These are phyloP conservation scores for Drosophila antonietae DNA, from an alignment of 2,888 invertebrate genomes.

Conservation along the genomic window DNA sequence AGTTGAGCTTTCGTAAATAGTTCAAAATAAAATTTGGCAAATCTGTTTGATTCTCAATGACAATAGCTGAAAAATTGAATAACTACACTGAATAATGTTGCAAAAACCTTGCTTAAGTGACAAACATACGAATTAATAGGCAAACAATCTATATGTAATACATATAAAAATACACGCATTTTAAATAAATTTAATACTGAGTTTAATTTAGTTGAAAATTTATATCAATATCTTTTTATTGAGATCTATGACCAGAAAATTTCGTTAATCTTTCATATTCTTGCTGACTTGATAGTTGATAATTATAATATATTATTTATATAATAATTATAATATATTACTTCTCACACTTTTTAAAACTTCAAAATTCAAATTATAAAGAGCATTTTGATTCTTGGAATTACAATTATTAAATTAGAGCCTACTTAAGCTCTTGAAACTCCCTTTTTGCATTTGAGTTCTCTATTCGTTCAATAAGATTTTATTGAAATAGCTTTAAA, in stretches of 20 bases:
- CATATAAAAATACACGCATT: background rate
- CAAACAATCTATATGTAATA: background rate
- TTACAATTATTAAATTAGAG: background rate
- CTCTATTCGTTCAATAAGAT: background rate
- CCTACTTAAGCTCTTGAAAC: background rate
- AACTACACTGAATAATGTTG: background rate
- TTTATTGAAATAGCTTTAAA: background rate
- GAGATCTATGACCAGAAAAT: no score
- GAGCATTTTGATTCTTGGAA: no score
- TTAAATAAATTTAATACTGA: background rate
- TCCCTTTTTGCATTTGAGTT: no score
- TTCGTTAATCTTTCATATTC: background rate
- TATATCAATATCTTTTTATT: no score
- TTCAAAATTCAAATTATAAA: background rate
- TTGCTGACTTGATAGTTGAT: background rate
- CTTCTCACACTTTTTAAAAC: background rate
- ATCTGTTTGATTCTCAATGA: slow-evolving; percentile 1
- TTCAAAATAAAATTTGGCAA: background rate
- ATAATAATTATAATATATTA: no score
- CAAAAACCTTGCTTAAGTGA: background rate
- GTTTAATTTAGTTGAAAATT: background rate
- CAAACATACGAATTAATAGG: background rate
- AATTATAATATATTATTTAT: background rate
- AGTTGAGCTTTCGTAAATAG: background rate
- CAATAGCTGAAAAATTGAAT: slow-evolving; percentile 5